Conservation (phyloP, 2,888 invertebrate genomes). For the Ptilodon capucinus region DNA sequence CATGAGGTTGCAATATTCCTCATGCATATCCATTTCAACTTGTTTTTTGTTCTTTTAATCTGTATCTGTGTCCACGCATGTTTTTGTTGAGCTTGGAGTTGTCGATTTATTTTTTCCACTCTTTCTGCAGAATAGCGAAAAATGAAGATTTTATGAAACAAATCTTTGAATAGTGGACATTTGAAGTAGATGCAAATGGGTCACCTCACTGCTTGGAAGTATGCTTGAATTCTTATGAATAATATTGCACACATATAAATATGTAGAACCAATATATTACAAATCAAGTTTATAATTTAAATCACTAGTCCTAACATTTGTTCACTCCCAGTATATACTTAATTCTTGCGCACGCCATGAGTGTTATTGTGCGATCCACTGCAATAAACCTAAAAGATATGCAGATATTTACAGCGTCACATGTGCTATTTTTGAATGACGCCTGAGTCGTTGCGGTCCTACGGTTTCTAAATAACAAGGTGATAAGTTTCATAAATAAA, state of each 20-base stretch:
- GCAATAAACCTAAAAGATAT: not conserved
- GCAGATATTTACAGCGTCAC: not conserved
- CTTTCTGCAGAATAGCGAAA: slow-evolving; percentile 41
- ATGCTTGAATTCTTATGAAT: slow-evolving; percentile 1
- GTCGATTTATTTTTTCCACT: slow-evolving; percentile 30
- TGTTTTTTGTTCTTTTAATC: slow-evolving; percentile 51
- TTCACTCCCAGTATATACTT: too few species aligned
- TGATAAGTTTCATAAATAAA: not conserved
- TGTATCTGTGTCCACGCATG: slow-evolving; percentile 81
- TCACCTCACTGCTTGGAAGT: slow-evolving; percentile 65
- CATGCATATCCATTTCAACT: slow-evolving; percentile 46
- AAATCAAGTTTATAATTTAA: too few species aligned
- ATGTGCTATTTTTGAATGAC: not conserved
- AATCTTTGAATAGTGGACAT: not conserved
- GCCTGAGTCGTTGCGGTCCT: not conserved
- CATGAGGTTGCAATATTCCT: slow-evolving; percentile 48
- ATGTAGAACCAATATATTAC: too few species aligned
- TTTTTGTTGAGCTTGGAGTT: slow-evolving; percentile 57
- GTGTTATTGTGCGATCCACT: not conserved
- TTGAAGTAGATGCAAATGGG: slow-evolving; percentile 75
- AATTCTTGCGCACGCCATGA: too few species aligned
- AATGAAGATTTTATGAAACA: slow-evolving; percentile 16
- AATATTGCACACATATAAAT: too few species aligned
- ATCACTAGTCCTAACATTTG: too few species aligned
- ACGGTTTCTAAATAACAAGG: not conserved